Evolutionary conservation across 2,113 vertebrate species (phyloP), one percentile per base, ranked within the genome.

Genomic region (Lipophrys pholis): DNA sequence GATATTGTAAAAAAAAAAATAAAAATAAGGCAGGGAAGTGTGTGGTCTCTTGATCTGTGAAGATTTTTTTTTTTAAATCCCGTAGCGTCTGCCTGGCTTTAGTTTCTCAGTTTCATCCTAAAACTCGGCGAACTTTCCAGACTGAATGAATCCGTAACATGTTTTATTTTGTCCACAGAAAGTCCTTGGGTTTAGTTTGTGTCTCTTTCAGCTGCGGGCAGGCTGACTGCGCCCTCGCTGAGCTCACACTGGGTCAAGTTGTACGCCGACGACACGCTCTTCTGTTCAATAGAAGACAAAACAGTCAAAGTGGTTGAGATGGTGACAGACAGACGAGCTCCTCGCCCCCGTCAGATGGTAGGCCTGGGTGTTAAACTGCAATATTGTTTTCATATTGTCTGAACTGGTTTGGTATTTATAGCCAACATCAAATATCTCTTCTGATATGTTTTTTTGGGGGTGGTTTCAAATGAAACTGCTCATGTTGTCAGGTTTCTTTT

Each of bases 141-240:
- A 0, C 14, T 48, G 21, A 30, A 30, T 30, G 21, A 30, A 30
- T 48, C 6, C 1, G 43, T 3, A 11, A n/a, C n/a, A n/a, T 48
- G 21, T 39, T 14, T 2, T 40, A 6, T 16, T 7, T 0, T 41
- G 11, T 1, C 35, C 43, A 7, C 14, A 52, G 45, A 2, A 0
- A 17, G 7, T 15, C 3, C 36, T 30, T 30, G 2, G 21, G 21
- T 30, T 30, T 30, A 30, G 21, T 30, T 30, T 30, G 43, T 30
- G 43, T 30, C 39, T 30, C 39, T 42, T 56, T 62, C 76, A 76
- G 81, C 81, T 68, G 71, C 70, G 48, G 55, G 50, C 45, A 46
- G 64, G n/a, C n/a, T n/a, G n/a, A n/a, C n/a, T n/a, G n/a, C n/a
- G n/a, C n/a, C n/a, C n/a, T n/a, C n/a, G 17, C 64, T 59, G 53